phyloP scores from a whole-genome alignment of 2,888 invertebrate species.

The Drosophila paranaensis region DNA sequence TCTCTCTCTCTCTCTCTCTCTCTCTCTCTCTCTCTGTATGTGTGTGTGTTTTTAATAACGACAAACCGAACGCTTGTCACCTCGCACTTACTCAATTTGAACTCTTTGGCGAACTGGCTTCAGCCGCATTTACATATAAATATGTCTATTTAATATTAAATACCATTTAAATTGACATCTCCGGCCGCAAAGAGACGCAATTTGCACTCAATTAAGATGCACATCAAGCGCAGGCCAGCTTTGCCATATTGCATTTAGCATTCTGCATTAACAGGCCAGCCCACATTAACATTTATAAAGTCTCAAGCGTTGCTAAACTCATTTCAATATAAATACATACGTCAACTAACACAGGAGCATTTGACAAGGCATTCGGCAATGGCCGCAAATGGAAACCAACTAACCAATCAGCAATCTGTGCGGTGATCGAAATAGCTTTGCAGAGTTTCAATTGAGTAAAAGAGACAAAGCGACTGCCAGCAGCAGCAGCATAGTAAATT shows the following conservation, averaged over 20 bases:
- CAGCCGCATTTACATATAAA: conserved; percentile 45
- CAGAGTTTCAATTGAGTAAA: neutral
- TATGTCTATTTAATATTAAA: conserved; percentile 43
- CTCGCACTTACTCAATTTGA: conserved; percentile 15
- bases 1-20: neutral
- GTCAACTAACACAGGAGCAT: neutral
- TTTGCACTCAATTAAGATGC: conserved; percentile 35
- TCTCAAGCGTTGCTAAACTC: neutral
- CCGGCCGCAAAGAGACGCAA: conserved; percentile 25
- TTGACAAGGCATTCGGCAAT: neutral
- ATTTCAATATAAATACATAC: conserved; percentile 3
- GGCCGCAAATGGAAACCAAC: neutral
- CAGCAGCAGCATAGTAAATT: no score
- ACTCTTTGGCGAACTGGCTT: conserved; percentile 31
- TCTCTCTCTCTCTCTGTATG: neutral
- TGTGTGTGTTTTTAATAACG: conserved; percentile 36
- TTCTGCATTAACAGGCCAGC: conserved; percentile 1
- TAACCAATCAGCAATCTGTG: conserved; percentile 1
- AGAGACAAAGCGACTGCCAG: neutral
- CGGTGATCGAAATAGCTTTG: neutral
- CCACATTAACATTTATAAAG: conserved; percentile 7
- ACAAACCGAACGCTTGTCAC: neutral
- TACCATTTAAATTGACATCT: conserved; percentile 29
- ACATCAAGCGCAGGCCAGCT: conserved; percentile 12
- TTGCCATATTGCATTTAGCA: conserved; percentile 8